Evolutionary conservation across 2,888 invertebrate species (phyloP).

Genomic region (Phengaris arion): DNA sequence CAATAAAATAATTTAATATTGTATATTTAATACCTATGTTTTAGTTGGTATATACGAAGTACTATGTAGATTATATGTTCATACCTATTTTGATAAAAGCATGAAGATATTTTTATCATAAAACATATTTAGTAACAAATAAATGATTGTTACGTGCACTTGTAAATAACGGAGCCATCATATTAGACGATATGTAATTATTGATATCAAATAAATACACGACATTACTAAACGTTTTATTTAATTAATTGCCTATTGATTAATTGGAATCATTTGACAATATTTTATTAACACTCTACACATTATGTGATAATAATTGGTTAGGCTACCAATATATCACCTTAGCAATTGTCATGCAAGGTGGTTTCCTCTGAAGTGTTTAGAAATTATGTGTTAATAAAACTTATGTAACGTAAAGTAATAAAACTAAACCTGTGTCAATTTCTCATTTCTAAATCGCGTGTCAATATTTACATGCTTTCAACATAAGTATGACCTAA

Average conservation of each 20-base stretch:
- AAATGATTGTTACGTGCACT: background rate
- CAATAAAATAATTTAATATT: no score
- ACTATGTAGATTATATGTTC: no score
- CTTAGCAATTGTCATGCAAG: conserved; percentile 7
- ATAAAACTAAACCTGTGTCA: conserved; percentile 18
- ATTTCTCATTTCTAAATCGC: conserved; percentile 18
- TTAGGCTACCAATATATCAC: background rate
- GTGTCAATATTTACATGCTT: conserved; percentile 20
- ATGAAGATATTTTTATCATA: no score
- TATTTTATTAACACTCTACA: no score
- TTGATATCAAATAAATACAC: no score
- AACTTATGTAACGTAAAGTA: conserved; percentile 30
- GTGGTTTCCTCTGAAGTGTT: background rate
- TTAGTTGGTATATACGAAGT: no score
- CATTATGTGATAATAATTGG: background rate
- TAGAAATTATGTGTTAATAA: conserved; percentile 28
- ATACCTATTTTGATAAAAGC: no score
- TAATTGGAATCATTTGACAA: background rate
- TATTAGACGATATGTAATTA: no score
- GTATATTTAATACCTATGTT: no score
- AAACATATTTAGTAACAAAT: no score
- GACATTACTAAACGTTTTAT: background rate
- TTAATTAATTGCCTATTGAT: background rate
- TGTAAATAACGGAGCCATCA: no score
- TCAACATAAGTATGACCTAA: conserved; percentile 8